phyloP scores from a whole-genome alignment of 1,140 invertebrate genomes.

The Tetranychus urticae region DNA sequence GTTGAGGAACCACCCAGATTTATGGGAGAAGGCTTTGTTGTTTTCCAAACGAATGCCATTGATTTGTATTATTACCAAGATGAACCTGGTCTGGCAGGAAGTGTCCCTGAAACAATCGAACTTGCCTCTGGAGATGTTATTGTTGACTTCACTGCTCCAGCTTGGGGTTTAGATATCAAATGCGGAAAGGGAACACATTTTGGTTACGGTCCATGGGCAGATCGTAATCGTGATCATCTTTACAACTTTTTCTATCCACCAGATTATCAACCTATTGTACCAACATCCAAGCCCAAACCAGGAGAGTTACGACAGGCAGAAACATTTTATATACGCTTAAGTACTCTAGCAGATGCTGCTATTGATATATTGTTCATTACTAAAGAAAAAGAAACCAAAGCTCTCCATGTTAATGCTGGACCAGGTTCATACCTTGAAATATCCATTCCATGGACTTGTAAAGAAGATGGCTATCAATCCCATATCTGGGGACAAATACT shows the following conservation, averaged over 20 bases:
- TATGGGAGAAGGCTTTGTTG: conserved; percentile 94
- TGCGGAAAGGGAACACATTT: conserved; percentile 92
- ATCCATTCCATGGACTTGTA: conserved; percentile 75
- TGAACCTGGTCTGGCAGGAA: conserved; percentile 64
- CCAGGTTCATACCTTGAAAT: conserved; percentile 81
- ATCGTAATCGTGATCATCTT: conserved; percentile 76
- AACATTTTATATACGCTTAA: conserved; percentile 72
- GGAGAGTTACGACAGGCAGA: conserved; percentile 67
- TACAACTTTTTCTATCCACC: conserved; percentile 85
- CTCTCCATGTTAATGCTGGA: conserved; percentile 75
- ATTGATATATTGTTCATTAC: conserved; percentile 89
- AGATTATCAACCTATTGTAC: conserved; percentile 19
- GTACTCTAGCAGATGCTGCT: conserved; percentile 67
- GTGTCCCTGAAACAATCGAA: conserved; percentile 65
- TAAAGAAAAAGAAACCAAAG: conserved; percentile 78
- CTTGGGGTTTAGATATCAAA: conserved; percentile 84
- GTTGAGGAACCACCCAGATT: conserved; percentile 82
- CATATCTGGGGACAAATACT: conserved; percentile 76
- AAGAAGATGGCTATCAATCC: conserved; percentile 57
- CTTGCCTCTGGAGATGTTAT: conserved; percentile 78
- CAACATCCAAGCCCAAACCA: conserved; percentile 35
- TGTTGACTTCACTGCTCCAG: conserved; percentile 55
- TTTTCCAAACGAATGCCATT: conserved; percentile 80
- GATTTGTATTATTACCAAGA: conserved; percentile 92
- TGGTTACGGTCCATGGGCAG: conserved; percentile 94